A percentile compares a stretch with the other conserved stretches of the same genome.
Conservation (phyloP, 1,140 invertebrate species). For the Muscidifurax raptorellus region DNA sequence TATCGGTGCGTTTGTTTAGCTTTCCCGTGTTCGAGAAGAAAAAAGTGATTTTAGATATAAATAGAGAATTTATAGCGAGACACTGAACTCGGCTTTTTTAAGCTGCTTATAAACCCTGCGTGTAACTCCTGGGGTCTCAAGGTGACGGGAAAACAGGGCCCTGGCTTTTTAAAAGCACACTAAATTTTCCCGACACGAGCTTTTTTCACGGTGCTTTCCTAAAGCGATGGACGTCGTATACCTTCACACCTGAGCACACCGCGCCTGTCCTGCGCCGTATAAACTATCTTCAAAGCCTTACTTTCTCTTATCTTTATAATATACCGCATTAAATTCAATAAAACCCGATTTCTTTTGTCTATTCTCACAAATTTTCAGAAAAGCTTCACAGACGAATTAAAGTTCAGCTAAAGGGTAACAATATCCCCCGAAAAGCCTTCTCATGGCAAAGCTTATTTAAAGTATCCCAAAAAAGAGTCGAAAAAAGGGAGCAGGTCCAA, state of each 20-base stretch:
- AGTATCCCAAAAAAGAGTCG: conserved; percentile 18
- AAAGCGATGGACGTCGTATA: background rate
- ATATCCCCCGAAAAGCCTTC: background rate
- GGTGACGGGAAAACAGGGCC: background rate
- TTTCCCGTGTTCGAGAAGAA: no score
- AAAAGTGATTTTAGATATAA: background rate
- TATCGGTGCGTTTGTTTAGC: no score
- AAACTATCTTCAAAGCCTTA: no score
- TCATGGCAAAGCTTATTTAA: conserved; percentile 18
- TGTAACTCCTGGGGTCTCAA: background rate
- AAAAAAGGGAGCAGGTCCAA: background rate
- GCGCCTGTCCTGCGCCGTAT: background rate
- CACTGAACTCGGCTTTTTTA: background rate
- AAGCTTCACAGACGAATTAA: background rate
- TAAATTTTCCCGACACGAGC: conserved; percentile 58
- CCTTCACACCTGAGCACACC: background rate
- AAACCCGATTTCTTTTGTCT: no score
- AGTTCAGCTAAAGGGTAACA: background rate
- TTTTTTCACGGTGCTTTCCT: background rate
- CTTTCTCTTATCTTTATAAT: no score
- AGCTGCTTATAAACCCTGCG: background rate
- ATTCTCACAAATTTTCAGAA: no score
- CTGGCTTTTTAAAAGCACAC: conserved; percentile 55
- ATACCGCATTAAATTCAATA: no score
- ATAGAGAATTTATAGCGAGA: background rate